phyloP scores from a whole-genome alignment of 2,113 vertebrate species.

The Hippolais icterina region DNA sequence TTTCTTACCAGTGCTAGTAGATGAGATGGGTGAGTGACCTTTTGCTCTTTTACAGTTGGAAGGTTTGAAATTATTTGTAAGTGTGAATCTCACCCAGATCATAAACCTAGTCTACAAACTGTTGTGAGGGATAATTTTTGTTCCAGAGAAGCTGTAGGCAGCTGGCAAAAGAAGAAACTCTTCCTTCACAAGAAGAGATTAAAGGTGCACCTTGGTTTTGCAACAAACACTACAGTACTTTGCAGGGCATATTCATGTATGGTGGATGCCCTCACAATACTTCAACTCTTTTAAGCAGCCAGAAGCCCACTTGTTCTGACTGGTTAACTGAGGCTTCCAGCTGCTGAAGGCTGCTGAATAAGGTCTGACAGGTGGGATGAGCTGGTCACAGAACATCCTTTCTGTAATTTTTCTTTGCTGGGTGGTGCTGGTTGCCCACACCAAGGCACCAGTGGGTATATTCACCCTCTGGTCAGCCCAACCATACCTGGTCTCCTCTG shows the following conservation, averaged over 20 bases:
- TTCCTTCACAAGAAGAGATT: neutral
- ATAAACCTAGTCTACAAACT: neutral
- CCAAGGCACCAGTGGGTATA: neutral
- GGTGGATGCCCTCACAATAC: fast-evolving
- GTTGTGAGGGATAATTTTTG: neutral
- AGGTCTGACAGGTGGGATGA: neutral
- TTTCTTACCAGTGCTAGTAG: neutral
- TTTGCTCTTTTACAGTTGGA: neutral
- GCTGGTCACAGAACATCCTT: neutral
- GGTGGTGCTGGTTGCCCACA: neutral
- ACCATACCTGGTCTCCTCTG: neutral
- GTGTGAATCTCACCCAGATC: neutral
- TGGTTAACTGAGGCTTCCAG: neutral
- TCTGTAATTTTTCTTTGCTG: neutral
- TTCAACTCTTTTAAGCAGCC: neutral
- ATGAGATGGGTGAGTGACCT: neutral
- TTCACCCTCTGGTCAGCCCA: neutral
- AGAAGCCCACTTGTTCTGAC: neutral
- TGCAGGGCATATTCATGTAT: neutral
- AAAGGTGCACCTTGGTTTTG: neutral
- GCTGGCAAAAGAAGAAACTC: neutral
- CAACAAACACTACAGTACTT: neutral
- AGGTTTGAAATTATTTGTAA: neutral
- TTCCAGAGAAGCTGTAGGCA: neutral
- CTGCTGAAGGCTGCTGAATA: neutral